Base-by-base conservation (phyloP, 2,797 vertebrate species). In the Thaleichthys pacificus region DNA sequence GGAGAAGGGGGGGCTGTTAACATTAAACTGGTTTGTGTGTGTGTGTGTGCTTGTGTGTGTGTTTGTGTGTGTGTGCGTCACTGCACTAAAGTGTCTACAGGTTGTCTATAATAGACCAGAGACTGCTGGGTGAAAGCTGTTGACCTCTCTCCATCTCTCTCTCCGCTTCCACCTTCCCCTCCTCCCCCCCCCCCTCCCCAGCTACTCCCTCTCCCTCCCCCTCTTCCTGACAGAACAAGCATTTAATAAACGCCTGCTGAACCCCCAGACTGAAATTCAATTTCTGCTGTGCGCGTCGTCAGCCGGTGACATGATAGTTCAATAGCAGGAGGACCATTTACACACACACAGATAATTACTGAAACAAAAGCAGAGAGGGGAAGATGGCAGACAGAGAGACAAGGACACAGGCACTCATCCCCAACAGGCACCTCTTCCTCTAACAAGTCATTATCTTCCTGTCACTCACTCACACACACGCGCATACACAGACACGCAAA, bases 371-470 rank as follows among this genome's bases (percentile, higher is more conserved):
- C 67, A 28, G 47, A 24, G 81, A 80, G 84, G 82, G 79, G 86
- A 84, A 68, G 85, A 84, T 88, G 86, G 22, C 15, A 38, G 14
- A 77, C 68, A 67, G 79, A 62, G 69, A 69, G 82, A 83, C 75
- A 87, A 93, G 89, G 89, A 86, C 88, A 86, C 89, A 83, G 89
- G 68, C 60, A 89, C 63, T 70, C 70, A 87, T 92, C 90, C 89
- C 77, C 72, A 72, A 74, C 66, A 87, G 88, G 57, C 32, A 77
- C 65, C 83, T 90, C 89, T 92, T 91, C 92, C 91, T 90, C 91
- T 93, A 94, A 93, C 90, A 93, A 89, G 19, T 35, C 91, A 93
- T 93, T 95, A 95, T 89, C 81, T 87, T 87, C 68, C 91, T 93
- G 93, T 92, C 93, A 95, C 77, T 94, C 92, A 90, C 73, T 68